Evolutionary conservation across 2,797 vertebrate genomes (phyloP).

Genomic region (Sibirionetta formosa): DNA sequence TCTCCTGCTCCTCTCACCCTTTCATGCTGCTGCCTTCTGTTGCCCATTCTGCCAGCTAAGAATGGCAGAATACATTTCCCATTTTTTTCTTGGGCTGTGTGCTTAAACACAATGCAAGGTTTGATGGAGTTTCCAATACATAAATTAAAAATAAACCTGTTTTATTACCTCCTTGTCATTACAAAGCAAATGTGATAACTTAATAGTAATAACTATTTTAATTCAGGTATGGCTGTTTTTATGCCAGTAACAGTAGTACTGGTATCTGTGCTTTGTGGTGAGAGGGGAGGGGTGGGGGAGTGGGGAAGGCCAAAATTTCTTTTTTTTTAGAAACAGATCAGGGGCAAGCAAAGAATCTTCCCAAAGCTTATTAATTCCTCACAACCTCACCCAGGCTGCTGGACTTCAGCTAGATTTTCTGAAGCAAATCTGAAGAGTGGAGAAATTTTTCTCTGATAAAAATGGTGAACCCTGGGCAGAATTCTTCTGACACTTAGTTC

Average conservation of each 20-base stretch:
- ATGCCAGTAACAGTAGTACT: neutral
- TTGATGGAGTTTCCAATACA: rapidly evolving
- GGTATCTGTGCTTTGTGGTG: neutral
- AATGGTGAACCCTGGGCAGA: neutral
- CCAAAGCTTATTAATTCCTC: neutral
- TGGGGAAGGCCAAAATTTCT: neutral
- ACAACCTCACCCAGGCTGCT: neutral
- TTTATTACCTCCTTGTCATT: neutral
- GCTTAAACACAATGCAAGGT: neutral
- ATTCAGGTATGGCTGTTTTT: neutral
- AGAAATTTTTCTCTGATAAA: neutral
- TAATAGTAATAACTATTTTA: neutral
- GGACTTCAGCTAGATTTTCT: neutral
- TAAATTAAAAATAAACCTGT: neutral
- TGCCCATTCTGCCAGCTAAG: neutral
- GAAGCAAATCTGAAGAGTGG: neutral
- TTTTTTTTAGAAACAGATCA: neutral
- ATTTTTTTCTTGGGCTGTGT: neutral
- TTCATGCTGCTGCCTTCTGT: neutral
- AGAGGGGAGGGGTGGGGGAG: too few relatives aligned
- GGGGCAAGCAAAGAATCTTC: neutral
- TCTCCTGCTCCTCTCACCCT: neutral
- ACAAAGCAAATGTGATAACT: neutral
- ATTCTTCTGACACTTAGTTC: neutral
- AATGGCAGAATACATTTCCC: neutral